These are phyloP conservation scores for Rhimphoctona megacephalus DNA, from an alignment of 2,888 invertebrate genomes.

Conservation along the genomic window DNA sequence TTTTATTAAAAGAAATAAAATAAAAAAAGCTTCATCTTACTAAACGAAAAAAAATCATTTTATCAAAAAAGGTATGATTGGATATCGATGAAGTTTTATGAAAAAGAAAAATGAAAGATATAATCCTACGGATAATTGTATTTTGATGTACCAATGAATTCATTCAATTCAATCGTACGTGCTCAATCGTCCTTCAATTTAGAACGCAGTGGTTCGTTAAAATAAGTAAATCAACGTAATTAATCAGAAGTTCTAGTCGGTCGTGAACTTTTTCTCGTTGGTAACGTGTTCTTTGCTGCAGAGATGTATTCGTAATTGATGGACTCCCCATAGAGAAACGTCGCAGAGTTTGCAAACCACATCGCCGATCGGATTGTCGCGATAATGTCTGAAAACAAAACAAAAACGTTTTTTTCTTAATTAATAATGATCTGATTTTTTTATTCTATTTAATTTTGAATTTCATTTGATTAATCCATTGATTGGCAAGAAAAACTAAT, in stretches of 20 bases:
- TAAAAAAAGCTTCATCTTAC: neutral
- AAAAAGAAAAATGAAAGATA: neutral
- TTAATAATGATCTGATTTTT: too few species aligned
- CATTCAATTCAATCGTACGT: neutral
- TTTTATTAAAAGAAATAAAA: neutral
- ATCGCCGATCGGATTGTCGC: conserved; percentile 71
- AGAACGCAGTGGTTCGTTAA: neutral
- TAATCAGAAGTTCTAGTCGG: neutral
- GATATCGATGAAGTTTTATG: neutral
- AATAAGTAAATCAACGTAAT: neutral
- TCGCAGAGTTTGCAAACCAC: conserved; percentile 86
- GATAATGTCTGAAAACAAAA: conserved; percentile 58
- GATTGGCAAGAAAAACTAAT: neutral
- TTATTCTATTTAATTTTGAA: neutral
- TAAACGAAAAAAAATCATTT: neutral
- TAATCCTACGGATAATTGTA: neutral
- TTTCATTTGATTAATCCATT: neutral
- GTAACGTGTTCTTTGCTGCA: conserved; percentile 85
- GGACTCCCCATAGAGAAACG: conserved; percentile 83
- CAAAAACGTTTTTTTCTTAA: neutral
- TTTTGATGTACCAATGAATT: neutral
- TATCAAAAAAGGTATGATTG: neutral
- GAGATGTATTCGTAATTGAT: conserved; percentile 86
- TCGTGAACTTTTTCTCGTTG: conserved; percentile 82
- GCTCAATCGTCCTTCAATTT: neutral